Evolutionary conservation across 2,888 invertebrate genomes (phyloP).

Genomic region (Homarus gammarus): DNA sequence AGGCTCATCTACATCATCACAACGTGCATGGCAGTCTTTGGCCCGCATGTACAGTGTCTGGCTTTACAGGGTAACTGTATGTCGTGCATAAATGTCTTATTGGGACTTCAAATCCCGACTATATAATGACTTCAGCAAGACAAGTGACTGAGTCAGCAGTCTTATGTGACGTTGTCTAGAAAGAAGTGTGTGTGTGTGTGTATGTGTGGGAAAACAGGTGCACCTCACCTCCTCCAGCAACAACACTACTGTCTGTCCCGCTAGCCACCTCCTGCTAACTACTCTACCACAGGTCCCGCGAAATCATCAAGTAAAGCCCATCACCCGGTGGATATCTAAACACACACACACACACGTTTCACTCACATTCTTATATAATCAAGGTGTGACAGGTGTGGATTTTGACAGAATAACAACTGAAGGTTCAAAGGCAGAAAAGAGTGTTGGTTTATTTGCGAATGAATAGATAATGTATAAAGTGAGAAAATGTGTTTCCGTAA

Average conservation of each 20-base stretch:
- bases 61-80: no score
- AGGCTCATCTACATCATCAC: no score
- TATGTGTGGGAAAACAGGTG: neutral
- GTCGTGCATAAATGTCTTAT: neutral
- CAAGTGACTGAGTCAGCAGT: neutral
- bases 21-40: neutral
- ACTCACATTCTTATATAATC: neutral
- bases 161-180: neutral
- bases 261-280: neutral
- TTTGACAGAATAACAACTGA: neutral
- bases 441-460: no score
- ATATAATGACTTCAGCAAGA: neutral
- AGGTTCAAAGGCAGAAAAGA: neutral
- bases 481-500: no score
- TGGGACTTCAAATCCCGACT: neutral
- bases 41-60: neutral
- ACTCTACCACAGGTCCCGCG: constrained; percentile 11
- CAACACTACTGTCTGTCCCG: neutral
- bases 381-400: neutral
- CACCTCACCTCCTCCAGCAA: neutral
- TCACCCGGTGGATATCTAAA: neutral
- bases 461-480: no score
- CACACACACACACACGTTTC: neutral
- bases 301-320: constrained; percentile 1
- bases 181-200: no score